phyloP scores from a whole-genome alignment of 2,113 vertebrate species.

The Dasyprocta punctata region DNA sequence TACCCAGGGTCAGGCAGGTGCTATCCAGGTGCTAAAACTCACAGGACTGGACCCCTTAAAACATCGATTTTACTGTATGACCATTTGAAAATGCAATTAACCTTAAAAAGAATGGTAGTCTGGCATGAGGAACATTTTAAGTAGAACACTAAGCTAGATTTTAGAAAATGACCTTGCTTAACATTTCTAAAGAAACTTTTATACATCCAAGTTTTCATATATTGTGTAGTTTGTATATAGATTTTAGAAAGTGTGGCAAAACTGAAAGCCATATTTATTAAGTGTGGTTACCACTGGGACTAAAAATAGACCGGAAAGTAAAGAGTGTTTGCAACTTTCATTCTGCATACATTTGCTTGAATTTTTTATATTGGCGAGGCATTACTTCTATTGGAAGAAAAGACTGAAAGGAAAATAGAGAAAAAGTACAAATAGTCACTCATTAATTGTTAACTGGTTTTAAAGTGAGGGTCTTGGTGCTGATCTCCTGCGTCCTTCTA shows the following conservation, averaged over 20 bases:
- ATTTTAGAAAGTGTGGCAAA: neutral
- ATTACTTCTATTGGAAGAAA: neutral
- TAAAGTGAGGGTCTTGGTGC: neutral
- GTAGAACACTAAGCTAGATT: neutral
- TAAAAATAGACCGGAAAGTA: neutral
- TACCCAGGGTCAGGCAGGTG: neutral
- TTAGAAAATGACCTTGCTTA: neutral
- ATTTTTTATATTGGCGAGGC: neutral
- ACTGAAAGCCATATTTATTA: neutral
- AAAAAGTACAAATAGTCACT: neutral
- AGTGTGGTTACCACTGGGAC: neutral
- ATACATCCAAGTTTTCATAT: neutral
- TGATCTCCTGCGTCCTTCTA: neutral
- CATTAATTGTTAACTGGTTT: neutral
- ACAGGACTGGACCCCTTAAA: neutral
- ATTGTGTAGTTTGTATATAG: neutral
- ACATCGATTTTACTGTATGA: neutral
- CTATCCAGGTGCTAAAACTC: neutral
- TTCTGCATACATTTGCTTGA: neutral
- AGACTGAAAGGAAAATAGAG: neutral
- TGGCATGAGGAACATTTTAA: neutral
- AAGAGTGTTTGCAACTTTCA: neutral
- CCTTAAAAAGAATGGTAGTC: neutral
- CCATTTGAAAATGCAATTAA: neutral
- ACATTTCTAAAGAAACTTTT: constrained; percentile 8